phyloP scores from a whole-genome alignment of 2,797 vertebrate species.

The Typhlichthys eigenmanni region DNA sequence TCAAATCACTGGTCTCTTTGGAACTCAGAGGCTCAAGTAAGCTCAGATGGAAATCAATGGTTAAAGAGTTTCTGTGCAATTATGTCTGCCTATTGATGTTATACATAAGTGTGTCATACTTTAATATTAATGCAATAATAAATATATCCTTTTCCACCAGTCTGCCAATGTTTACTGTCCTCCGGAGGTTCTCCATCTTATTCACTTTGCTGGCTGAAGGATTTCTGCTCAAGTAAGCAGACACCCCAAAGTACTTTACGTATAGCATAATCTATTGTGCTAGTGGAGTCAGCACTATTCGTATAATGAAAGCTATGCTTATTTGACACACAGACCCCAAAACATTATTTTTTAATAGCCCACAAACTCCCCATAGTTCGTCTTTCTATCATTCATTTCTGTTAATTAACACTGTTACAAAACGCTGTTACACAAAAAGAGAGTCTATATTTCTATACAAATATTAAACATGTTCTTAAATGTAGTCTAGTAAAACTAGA shows the following conservation, averaged over 20 bases:
- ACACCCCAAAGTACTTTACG: background rate
- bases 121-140: background rate
- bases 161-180: slow-evolving; percentile 97
- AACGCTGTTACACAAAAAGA: too few relatives aligned
- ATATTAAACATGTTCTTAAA: too few relatives aligned
- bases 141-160: slow-evolving; percentile 65
- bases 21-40: slow-evolving; percentile 96
- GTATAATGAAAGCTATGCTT: background rate
- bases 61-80: background rate
- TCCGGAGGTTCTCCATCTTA: slow-evolving; percentile 94
- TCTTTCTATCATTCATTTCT: too few relatives aligned
- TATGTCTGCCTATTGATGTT: slow-evolving; percentile 6
- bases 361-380: too few relatives aligned
- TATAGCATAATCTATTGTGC: background rate
- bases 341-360: too few relatives aligned
- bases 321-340: background rate
- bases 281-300: background rate
- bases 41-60: slow-evolving; percentile 16
- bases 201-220: slow-evolving; percentile 97
- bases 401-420: too few relatives aligned
- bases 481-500: too few relatives aligned
- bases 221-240: slow-evolving; percentile 89
- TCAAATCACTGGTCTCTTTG: slow-evolving; percentile 95
- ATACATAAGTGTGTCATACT: background rate
- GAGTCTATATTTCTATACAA: too few relatives aligned